phyloP scores from a whole-genome alignment of 2,888 invertebrate species.

The Atethmia centrago region DNA sequence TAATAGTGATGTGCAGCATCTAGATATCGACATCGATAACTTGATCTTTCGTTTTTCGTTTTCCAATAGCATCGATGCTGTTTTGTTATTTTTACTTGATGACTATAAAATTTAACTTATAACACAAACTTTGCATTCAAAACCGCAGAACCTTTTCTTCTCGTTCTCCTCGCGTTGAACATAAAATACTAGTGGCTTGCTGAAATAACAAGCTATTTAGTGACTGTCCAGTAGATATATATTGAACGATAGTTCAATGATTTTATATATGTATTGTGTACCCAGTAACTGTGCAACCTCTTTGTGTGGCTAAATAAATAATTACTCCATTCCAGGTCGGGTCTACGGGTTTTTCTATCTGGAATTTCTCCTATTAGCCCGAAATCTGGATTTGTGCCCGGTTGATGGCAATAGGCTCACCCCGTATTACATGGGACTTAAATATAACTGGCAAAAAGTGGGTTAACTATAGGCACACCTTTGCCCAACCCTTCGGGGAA shows the following conservation, averaged over 20 bases:
- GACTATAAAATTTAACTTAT: not conserved
- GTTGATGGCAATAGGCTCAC: not conserved
- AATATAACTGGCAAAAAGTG: too few relatives aligned
- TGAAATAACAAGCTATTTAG: not conserved
- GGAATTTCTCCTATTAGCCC: not conserved
- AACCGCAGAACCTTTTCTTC: not conserved
- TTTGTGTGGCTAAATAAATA: not conserved
- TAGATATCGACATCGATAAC: slow-evolving; percentile 32
- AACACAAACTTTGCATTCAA: not conserved
- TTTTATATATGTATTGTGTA: not conserved
- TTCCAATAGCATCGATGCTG: not conserved
- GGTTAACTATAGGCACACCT: not conserved
- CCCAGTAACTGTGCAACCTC: not conserved
- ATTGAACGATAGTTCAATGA: not conserved
- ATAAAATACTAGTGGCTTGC: not conserved
- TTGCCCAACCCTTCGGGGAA: too few relatives aligned
- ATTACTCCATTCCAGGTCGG: not conserved
- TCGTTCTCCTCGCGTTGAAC: not conserved
- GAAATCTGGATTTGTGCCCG: too few relatives aligned
- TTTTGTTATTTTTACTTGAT: not conserved
- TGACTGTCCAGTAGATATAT: not conserved
- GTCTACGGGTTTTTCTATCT: not conserved
- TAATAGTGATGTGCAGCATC: slow-evolving; percentile 58
- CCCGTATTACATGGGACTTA: not conserved
- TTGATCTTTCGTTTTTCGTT: not conserved